Base-by-base conservation (phyloP, 2,113 vertebrate species). In the Otocyon megalotis region DNA sequence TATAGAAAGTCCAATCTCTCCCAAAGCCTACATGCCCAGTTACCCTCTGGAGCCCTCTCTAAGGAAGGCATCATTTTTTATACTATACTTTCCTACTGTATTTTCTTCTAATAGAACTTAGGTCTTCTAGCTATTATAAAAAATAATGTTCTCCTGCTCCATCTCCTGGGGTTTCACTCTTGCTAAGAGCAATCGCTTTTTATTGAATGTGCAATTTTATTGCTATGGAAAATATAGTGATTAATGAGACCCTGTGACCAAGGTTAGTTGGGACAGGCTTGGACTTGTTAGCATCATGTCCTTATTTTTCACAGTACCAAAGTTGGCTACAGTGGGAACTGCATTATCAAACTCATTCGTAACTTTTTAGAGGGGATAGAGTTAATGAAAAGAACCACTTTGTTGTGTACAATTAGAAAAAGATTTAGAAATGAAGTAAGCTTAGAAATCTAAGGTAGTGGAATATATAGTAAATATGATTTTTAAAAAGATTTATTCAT, bases 181-280 rank as follows among this genome's bases (percentile, higher is more conserved):
- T 96, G 95, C 95, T 97, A 98, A 97, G 84, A 98, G 97, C 94
- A 96, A 95, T 95, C 96, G 88, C 96, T 96, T 97, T 97, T 97
- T 97, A 97, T 93, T 97, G 95, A 98, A 96, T 97, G 90, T 96
- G 94, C 88, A 91, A 76, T 96, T 96, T 95, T 97, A 93, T 96
- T 97, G 97, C 97, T 96, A 96, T 96, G 95, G 97, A 97, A 98
- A 98, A 97, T 90, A 96, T 93, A 98, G 97, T 98, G 97, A 98
- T 98, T 97, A 98, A 98, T 98, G 97, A 98, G 88, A 97, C 72
- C 90, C 67, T 94, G 76, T 86, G 96, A 92, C 96, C 97, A 98
- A 98, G 97, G 98, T 98, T 96, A 97, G 88, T 94, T 93, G 85
- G 96, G 97, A 98, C 96, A 96, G 60, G 77, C 19, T 83, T 91